A percentile compares a stretch with the other conserved stretches of the same genome.
These are phyloP conservation scores for Prunella fulvescens DNA, from an alignment of 2,113 vertebrate species.

Conservation along the genomic window DNA sequence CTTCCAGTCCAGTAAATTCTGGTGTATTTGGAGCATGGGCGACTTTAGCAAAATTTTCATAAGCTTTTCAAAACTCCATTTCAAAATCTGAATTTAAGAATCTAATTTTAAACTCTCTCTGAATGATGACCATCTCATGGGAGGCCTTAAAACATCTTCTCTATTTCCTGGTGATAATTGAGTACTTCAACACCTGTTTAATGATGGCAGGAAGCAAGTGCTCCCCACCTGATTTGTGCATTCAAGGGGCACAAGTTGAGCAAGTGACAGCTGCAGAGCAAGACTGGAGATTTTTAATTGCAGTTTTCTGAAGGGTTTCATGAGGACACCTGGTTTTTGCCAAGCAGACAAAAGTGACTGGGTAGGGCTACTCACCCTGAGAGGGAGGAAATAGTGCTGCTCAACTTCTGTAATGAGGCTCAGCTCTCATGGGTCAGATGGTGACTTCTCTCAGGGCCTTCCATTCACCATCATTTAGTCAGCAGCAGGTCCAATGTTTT, in stretches of 20 bases:
- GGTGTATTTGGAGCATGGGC: background rate
- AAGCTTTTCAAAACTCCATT: background rate
- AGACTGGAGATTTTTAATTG: background rate
- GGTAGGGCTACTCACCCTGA: background rate
- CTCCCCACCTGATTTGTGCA: background rate
- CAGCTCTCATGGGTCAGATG: background rate
- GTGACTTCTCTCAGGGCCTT: background rate
- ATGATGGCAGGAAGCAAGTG: background rate
- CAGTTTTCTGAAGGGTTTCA: background rate
- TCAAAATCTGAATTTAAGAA: background rate
- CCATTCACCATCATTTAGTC: background rate
- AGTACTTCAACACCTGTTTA: background rate
- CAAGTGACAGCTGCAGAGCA: background rate
- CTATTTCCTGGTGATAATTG: background rate
- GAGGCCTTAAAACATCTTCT: background rate
- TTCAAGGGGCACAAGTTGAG: background rate
- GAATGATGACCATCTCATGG: background rate
- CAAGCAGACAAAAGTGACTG: background rate
- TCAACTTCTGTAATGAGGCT: background rate
- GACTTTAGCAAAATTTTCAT: background rate
- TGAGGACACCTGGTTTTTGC: background rate
- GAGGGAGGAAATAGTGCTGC: background rate
- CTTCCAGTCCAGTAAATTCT: background rate
- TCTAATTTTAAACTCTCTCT: background rate
- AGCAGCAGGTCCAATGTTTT: background rate